Percentiles rank a stretch among this genome's conserved stretches.
Conservation (phyloP, 2,113 vertebrate species). For the Aythya baeri region DNA sequence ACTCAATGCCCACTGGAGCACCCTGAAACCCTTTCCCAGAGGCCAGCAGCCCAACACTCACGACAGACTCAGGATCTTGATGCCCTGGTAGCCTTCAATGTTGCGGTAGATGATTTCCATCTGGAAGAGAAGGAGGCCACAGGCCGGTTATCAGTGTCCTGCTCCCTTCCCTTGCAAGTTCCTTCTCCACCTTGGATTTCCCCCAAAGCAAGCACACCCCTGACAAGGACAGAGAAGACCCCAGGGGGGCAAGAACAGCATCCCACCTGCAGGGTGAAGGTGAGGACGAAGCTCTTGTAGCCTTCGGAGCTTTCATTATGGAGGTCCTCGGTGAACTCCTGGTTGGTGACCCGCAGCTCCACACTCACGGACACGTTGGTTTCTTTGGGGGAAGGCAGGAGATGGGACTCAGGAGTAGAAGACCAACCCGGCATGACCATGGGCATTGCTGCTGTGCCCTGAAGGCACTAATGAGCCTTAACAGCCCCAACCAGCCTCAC, state of each 20-base stretch:
- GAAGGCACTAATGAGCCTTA: not conserved
- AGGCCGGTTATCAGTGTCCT: accelerated
- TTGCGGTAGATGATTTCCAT: not conserved
- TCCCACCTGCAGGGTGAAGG: constrained; percentile 51
- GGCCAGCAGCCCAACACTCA: not conserved
- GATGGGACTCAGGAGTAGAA: no score
- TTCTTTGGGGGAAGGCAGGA: not conserved
- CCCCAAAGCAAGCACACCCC: accelerated
- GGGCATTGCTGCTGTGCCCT: not conserved
- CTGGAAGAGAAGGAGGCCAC: constrained; percentile 25
- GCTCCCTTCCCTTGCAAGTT: not conserved
- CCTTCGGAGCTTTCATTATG: not conserved
- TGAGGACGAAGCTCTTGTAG: not conserved
- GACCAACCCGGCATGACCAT: not conserved
- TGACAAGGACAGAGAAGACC: no score
- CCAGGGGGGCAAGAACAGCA: accelerated
- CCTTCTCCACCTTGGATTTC: no score
- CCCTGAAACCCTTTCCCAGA: not conserved
- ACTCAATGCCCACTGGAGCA: no score
- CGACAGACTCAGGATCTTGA: constrained; percentile 10
- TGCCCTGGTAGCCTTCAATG: not conserved
- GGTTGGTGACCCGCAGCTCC: constrained; percentile 19
- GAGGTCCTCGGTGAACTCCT: not conserved
- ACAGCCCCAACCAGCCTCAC: not conserved
- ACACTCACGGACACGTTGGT: not conserved